phyloP scores from a whole-genome alignment of 2,797 vertebrate genomes.

The Emydoidea blandingii region DNA sequence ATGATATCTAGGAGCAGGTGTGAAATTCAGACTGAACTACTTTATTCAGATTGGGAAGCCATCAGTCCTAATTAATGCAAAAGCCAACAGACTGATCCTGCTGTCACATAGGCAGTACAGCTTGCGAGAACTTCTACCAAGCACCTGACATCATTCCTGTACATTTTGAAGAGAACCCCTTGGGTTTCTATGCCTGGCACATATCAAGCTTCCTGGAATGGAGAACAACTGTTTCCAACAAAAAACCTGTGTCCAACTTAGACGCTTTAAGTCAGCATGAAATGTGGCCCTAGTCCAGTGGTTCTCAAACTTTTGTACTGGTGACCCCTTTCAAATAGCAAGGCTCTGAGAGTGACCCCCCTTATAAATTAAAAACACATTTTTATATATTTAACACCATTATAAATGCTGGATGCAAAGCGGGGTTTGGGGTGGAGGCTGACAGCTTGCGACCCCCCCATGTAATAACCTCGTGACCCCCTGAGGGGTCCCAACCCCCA shows the following conservation, averaged over 20 bases:
- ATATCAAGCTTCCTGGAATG: not conserved
- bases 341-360: too few relatives aligned
- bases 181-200: not conserved
- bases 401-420: too few relatives aligned
- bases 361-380: too few relatives aligned
- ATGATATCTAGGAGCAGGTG: not conserved
- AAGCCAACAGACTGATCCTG: not conserved
- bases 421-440: too few relatives aligned
- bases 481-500: too few relatives aligned
- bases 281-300: not conserved
- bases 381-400: too few relatives aligned
- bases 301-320: too few relatives aligned
- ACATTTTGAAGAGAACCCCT: fast-evolving
- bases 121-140: fast-evolving
- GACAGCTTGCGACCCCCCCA: too few relatives aligned
- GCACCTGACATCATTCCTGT: not conserved
- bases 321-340: too few relatives aligned
- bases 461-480: too few relatives aligned
- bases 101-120: not conserved
- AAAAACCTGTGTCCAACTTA: not conserved
- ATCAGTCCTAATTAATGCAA: not conserved
- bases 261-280: not conserved
- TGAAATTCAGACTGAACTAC: not conserved
- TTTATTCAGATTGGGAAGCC: not conserved
- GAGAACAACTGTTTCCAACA: not conserved